Percentiles rank a stretch among this genome's conserved stretches.
These are phyloP conservation scores for Acrocera orbiculus DNA, from an alignment of 2,888 invertebrate genomes.

Conservation along the genomic window DNA sequence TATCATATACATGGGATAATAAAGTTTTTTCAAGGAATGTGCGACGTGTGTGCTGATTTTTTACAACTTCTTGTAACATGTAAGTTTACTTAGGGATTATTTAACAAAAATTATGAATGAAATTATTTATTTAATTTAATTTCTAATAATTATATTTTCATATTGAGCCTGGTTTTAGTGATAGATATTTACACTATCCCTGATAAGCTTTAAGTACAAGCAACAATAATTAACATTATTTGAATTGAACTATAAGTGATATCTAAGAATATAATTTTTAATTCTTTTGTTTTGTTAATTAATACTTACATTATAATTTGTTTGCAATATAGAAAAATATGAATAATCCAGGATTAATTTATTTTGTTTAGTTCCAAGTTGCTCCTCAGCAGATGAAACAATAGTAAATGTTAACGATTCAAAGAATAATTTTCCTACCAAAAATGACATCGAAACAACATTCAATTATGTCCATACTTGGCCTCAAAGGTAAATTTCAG, in stretches of 20 bases:
- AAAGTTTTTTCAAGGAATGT: conserved; percentile 43
- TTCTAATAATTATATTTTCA: too few relatives aligned
- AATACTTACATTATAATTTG: too few relatives aligned
- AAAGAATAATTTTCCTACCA: conserved; percentile 54
- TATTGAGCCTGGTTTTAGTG: too few relatives aligned
- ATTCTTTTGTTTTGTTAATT: too few relatives aligned
- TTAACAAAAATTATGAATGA: background rate
- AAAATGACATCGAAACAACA: conserved; percentile 67
- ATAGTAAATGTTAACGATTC: conserved; percentile 60
- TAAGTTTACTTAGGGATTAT: conserved; percentile 39
- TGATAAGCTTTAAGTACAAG: too few relatives aligned
- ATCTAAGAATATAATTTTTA: too few relatives aligned
- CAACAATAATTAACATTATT: too few relatives aligned
- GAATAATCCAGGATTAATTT: too few relatives aligned
- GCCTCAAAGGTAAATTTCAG: conserved; percentile 63
- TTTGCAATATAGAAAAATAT: too few relatives aligned
- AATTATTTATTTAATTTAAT: background rate
- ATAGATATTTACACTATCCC: too few relatives aligned
- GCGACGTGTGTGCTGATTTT: conserved; percentile 90
- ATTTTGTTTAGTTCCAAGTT: too few relatives aligned
- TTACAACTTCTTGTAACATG: conserved; percentile 74
- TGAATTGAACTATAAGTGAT: too few relatives aligned
- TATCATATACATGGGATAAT: conserved; percentile 7
- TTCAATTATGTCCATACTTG: conserved; percentile 74
- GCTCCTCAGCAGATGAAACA: conserved; percentile 67